Percentiles rank a stretch among this genome's conserved stretches.
These are phyloP conservation scores for Etheostoma nigrum DNA, from an alignment of 2,797 vertebrate genomes.

Conservation along the genomic window DNA sequence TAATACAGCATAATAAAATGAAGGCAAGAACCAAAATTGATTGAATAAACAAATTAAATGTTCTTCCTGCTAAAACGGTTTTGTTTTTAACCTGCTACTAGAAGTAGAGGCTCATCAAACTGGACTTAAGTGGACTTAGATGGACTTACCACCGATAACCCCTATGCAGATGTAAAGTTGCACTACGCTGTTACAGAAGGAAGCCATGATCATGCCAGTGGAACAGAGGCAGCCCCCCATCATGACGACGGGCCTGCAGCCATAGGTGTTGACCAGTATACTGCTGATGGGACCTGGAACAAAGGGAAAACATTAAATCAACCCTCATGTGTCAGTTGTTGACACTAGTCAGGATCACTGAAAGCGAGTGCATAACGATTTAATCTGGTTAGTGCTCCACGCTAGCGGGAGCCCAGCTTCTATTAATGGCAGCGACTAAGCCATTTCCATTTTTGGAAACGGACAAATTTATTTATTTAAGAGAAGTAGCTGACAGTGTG, in stretches of 20 bases:
- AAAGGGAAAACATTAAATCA: constrained; percentile 18
- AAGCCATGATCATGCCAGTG: constrained; percentile 91
- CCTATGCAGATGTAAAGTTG: constrained; percentile 95
- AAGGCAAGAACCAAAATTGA: neutral
- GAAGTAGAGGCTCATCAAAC: constrained; percentile 39
- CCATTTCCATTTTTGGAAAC: constrained; percentile 37
- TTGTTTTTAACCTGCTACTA: constrained; percentile 42
- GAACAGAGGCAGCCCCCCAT: constrained; percentile 90
- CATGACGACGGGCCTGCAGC: constrained; percentile 94
- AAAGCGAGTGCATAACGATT: constrained; percentile 43
- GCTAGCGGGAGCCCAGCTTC: constrained; percentile 25
- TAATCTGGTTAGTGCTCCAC: constrained; percentile 57
- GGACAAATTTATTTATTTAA: constrained; percentile 21
- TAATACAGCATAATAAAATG: neutral
- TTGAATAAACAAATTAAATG: neutral
- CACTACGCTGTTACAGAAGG: constrained; percentile 90
- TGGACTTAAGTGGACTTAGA: constrained; percentile 40
- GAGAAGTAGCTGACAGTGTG: neutral
- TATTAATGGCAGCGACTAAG: constrained; percentile 54
- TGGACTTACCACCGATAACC: constrained; percentile 91
- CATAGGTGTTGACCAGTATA: constrained; percentile 95
- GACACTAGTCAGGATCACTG: constrained; percentile 28
- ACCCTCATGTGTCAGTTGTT: constrained; percentile 24
- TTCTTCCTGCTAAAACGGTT: neutral
- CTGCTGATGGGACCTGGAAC: constrained; percentile 94